phyloP scores from a whole-genome alignment of 2,888 invertebrate species.

The Mesorhabditis sp. region DNA sequence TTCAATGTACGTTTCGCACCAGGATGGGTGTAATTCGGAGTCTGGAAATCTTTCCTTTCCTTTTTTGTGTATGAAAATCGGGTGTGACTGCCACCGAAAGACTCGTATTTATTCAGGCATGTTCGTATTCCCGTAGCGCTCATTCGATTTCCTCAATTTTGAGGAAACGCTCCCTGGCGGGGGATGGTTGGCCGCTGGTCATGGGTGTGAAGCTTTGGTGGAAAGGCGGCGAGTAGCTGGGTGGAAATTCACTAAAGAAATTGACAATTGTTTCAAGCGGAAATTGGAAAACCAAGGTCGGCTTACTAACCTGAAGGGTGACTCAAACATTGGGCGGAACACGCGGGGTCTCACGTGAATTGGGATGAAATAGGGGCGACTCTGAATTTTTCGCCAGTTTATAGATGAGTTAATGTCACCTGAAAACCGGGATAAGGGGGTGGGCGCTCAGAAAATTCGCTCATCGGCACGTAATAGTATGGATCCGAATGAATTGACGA shows the following conservation, averaged over 20 bases:
- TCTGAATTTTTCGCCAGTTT: conserved; percentile 7
- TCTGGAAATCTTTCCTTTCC: too few species aligned
- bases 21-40: too few species aligned
- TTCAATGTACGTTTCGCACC: too few species aligned
- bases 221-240: background rate
- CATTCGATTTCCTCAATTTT: conserved; percentile 4
- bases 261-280: too few species aligned
- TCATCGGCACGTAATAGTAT: background rate
- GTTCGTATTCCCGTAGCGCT: background rate
- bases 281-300: background rate
- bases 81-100: too few species aligned
- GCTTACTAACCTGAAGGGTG: conserved; percentile 2
- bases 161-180: background rate
- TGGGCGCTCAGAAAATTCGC: background rate
- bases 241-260: background rate
- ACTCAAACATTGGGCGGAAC: background rate
- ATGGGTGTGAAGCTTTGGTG: background rate
- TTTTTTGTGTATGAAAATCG: too few species aligned
- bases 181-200: background rate
- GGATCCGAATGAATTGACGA: conserved; percentile 3
- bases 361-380: conserved; percentile 25
- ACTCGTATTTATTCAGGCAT: too few species aligned
- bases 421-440: background rate
- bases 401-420: background rate
- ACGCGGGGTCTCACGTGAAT: conserved; percentile 19